Conservation (phyloP, 1,140 invertebrate species). For the Cecropterus lyciades region DNA sequence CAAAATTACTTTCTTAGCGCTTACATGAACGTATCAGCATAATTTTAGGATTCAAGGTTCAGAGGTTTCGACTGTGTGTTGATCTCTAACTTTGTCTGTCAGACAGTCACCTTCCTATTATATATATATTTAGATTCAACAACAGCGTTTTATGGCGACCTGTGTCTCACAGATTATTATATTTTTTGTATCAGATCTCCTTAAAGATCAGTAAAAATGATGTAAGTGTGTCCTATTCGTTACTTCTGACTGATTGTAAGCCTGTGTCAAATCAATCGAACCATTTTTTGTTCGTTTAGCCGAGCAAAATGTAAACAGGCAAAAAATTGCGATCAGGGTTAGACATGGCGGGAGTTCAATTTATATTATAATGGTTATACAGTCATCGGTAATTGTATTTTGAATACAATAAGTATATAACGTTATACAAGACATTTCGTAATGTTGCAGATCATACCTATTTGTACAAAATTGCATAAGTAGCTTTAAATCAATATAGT, state of each 20-base stretch:
- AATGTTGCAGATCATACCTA: neutral
- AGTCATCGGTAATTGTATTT: neutral
- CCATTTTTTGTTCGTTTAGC: constrained; percentile 2
- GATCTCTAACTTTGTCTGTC: too few relatives aligned
- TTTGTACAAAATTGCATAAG: neutral
- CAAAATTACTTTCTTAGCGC: too few relatives aligned
- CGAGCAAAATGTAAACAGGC: constrained; percentile 1
- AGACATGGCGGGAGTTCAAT: neutral
- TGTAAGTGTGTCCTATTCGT: constrained; percentile 4
- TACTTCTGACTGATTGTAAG: neutral
- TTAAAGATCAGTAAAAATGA: constrained; percentile 9
- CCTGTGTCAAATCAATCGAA: constrained; percentile 4
- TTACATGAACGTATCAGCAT: too few relatives aligned
- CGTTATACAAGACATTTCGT: neutral
- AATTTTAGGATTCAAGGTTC: too few relatives aligned
- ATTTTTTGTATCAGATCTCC: constrained; percentile 9
- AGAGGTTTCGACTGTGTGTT: too few relatives aligned
- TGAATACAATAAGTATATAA: neutral
- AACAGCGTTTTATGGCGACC: too few relatives aligned
- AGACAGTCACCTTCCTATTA: too few relatives aligned
- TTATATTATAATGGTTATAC: neutral
- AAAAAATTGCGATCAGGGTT: constrained; percentile 9
- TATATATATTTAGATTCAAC: too few relatives aligned
- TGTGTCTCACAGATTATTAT: constrained; percentile 2
- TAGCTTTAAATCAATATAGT: constrained; percentile 3